Evolutionary conservation across 2,113 vertebrate species (phyloP).

Genomic region (Fukomys damarensis): DNA sequence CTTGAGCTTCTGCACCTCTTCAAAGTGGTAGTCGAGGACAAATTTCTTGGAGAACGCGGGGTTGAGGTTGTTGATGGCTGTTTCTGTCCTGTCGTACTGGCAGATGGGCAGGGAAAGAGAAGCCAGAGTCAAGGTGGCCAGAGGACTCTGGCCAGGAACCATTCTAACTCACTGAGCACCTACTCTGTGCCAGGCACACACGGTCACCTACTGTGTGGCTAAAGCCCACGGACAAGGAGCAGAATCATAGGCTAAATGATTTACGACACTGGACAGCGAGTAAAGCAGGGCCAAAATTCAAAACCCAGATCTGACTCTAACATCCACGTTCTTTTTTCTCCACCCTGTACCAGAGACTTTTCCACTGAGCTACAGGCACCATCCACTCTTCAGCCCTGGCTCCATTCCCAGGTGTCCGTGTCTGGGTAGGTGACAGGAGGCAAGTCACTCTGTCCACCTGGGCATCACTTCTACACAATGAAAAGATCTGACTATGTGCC

Average conservation of each 20-base stretch:
- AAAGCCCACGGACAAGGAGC: neutral
- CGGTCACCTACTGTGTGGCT: neutral
- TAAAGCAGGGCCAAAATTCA: neutral
- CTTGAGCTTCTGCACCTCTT: slow-evolving; percentile 98
- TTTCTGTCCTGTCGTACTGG: slow-evolving; percentile 96
- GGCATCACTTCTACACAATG: neutral
- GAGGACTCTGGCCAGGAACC: neutral
- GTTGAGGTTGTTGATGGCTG: slow-evolving; percentile 97
- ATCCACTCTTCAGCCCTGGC: neutral
- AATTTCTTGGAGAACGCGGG: slow-evolving; percentile 98
- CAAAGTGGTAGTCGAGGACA: slow-evolving; percentile 96
- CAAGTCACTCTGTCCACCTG: neutral
- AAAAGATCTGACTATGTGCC: neutral
- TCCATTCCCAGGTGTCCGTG: neutral
- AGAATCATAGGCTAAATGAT: neutral
- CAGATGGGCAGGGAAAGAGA: neutral
- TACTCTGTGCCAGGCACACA: neutral
- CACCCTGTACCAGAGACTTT: neutral
- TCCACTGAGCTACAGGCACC: neutral
- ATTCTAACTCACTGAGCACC: neutral
- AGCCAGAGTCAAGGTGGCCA: neutral
- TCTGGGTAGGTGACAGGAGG: neutral
- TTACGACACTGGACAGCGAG: neutral
- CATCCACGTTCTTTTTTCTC: neutral
- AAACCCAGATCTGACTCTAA: neutral